These are phyloP conservation scores for Tetragnatha montana DNA, from an alignment of 2,888 invertebrate species.

Conservation along the genomic window DNA sequence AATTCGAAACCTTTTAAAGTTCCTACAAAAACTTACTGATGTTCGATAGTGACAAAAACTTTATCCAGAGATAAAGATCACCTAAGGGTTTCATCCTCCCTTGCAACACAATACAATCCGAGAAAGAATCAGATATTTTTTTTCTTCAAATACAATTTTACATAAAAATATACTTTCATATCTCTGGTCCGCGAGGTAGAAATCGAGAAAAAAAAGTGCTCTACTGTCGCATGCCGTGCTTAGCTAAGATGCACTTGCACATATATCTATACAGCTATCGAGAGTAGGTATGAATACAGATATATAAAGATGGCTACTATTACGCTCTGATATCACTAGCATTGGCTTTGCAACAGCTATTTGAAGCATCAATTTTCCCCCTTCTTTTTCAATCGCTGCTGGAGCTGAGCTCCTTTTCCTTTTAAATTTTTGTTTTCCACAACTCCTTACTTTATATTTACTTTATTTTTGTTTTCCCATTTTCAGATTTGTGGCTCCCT, in stretches of 20 bases:
- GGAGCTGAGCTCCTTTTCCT: background rate
- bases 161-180: slow-evolving; percentile 39
- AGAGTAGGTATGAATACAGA: background rate
- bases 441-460: slow-evolving; percentile 27
- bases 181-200: slow-evolving; percentile 10
- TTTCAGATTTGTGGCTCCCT: slow-evolving; percentile 34
- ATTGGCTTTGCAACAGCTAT: slow-evolving; percentile 37
- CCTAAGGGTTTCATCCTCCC: slow-evolving; percentile 23
- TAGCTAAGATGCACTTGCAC: background rate
- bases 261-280: background rate
- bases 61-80: slow-evolving; percentile 37
- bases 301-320: slow-evolving; percentile 28
- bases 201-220: slow-evolving; percentile 2
- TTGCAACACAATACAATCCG: slow-evolving; percentile 11
- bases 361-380: slow-evolving; percentile 17
- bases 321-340: slow-evolving; percentile 13
- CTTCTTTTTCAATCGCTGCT: slow-evolving; percentile 33
- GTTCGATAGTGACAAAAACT: background rate
- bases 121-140: background rate
- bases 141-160: slow-evolving; percentile 25
- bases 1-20: background rate
- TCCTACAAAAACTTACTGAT: background rate
- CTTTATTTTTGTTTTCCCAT: slow-evolving; percentile 15
- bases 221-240: background rate
- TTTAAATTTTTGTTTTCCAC: background rate